Percentiles rank a stretch among this genome's conserved stretches.
Conservation (phyloP, 1,140 invertebrate species). For the Belonocnema kinseyi region DNA sequence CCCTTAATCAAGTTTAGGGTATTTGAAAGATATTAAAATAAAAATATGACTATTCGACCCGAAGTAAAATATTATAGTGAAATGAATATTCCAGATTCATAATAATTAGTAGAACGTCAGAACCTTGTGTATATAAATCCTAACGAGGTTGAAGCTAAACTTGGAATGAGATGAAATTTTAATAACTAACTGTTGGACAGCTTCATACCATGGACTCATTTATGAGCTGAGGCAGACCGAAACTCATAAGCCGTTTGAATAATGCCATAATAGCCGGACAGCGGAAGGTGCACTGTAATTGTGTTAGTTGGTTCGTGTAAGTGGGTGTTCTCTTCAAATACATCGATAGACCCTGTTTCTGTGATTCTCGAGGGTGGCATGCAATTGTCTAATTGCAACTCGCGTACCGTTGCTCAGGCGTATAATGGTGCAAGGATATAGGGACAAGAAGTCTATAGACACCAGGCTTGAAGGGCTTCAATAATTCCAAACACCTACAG, state of each 20-base stretch:
- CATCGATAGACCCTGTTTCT: constrained; percentile 17
- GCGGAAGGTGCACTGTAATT: neutral
- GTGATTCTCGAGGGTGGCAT: constrained; percentile 25
- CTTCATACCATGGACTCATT: neutral
- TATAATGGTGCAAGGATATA: neutral
- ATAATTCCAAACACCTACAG: neutral
- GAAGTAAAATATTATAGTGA: too few species aligned
- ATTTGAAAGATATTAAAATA: too few species aligned
- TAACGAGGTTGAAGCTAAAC: too few species aligned
- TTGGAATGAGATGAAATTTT: neutral
- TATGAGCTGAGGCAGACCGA: neutral
- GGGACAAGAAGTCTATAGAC: constrained; percentile 7
- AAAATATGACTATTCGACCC: too few species aligned
- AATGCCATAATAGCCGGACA: constrained; percentile 15
- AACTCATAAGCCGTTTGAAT: constrained; percentile 17
- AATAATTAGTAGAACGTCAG: too few species aligned
- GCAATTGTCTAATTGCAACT: constrained; percentile 38
- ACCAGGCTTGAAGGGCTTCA: neutral
- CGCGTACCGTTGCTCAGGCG: constrained; percentile 23
- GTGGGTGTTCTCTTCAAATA: constrained; percentile 18
- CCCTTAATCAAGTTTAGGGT: too few species aligned
- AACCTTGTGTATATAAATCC: too few species aligned
- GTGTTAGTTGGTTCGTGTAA: constrained; percentile 6
- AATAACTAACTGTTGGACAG: neutral
- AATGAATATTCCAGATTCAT: too few species aligned